Evolutionary conservation across 2,888 invertebrate genomes (phyloP), one percentile per base, ranked within the genome.

Genomic region (Agrenia bidenticulata): DNA sequence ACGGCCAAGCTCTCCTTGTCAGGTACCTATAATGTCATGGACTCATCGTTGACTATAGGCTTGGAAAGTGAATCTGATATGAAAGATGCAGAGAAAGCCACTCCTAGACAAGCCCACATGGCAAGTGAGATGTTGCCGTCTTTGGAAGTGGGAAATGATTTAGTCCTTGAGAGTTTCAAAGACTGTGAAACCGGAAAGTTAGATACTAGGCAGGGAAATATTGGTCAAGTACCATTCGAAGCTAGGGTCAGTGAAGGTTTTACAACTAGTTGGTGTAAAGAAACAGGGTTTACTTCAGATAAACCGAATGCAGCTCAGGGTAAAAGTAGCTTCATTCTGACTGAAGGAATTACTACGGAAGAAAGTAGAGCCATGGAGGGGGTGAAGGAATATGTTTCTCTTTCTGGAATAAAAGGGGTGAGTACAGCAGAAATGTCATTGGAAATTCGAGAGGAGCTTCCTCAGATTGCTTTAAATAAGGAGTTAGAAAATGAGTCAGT

Each of bases 1-100:
- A 83, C 85, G 11, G 90, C 90, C 23, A 51, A 21, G 9, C 23
- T 51, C 7, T 13, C 13, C 15, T 5, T 23, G 23, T 4, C 51
- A 4, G 5, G 15, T 7, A 13, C 23, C 13, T 23, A 51, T 4
- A 51, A 19, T 21, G 24, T 51, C 23, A 23, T 23, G 24, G 11
- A 21, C 2, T 23, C 17, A 5, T 17, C 24, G 7, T 23, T 51
- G 51, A 24, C 13, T 51, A 23, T 51, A 11, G 24, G 51, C 23
- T 24, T 51, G 51, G 51, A 51, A 15, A 51, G 24, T 7, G 24
- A 19, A 7, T 17, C 23, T 11, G 9, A 23, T 21, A 23, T 24
- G 23, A 24, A 24, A 19, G 24, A 23, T 21, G 5, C 13, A 19
- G 51, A 21, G 13, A 51, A 21, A 19, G 23, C 51, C 15, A 23